Base-by-base conservation (phyloP, 2,797 vertebrate species). In the Brachyalestes nurse region DNA sequence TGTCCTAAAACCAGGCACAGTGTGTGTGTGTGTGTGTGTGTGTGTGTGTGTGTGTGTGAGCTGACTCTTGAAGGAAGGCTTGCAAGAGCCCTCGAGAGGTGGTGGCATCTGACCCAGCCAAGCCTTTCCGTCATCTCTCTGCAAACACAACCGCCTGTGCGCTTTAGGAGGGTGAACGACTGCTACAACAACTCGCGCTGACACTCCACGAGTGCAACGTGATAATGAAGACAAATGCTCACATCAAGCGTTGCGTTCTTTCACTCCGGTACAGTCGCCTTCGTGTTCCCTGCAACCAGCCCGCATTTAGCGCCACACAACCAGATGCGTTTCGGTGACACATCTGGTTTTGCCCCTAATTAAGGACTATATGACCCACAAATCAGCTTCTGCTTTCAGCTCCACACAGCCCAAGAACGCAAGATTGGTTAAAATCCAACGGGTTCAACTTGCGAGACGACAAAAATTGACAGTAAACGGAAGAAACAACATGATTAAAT, bases 141-240 rank as follows among this genome's bases (percentile, higher is more conserved):
- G 82, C 69, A 79, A 78, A 81, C 72, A 79, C 42, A 42, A 66
- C 40, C 62, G 19, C 51, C 67, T 79, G 62, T 66, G 79, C 72
- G 40, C 53, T 79, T 76, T 65, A 14, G 53, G 79, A 80, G 62
- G 78, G 45, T 61, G 67, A 72, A 72, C 64, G 65, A 51, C 79
- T 74, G 79, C 57, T 77, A 76, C 72, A 80, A 74, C 66, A 45
- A 70, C 76, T 81, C 53, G 61, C 75, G 66, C 61, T 77, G 72
- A 75, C 84, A 80, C 77, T 34, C 55, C 57, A 1, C 64, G 60
- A 86, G 80, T 73, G 80, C 69, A 51, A 82, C 55, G 69, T 73
- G 82, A 83, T 89, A 86, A 88, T 83, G 86, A 88, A 87, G 86
- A 88, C 84, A 84, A 87, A 87, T 73, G 77, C 17, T 83, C 82